Conservation (phyloP, 1,140 invertebrate genomes). For the Heliconius eleuchia region DNA sequence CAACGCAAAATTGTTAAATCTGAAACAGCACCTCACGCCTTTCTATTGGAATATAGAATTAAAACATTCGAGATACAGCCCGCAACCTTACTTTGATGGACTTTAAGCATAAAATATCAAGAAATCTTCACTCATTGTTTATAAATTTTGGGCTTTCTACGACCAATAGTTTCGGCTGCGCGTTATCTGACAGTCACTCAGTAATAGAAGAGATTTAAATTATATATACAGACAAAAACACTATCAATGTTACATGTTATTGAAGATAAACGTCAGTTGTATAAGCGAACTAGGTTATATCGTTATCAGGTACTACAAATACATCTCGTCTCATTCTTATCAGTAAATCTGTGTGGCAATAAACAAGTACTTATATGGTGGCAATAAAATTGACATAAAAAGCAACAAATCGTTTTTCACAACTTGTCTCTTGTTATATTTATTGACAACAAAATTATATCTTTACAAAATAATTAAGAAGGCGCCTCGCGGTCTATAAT, state of each 20-base stretch:
- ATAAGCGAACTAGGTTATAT: conserved; percentile 29
- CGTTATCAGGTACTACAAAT: conserved; percentile 28
- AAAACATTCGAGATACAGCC: too few relatives aligned
- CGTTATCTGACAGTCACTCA: background rate
- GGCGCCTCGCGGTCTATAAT: conserved; percentile 2
- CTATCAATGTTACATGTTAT: background rate
- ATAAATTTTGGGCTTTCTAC: background rate
- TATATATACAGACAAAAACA: background rate
- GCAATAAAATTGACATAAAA: conserved; percentile 5
- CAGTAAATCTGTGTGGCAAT: conserved; percentile 26
- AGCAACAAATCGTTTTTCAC: conserved; percentile 7
- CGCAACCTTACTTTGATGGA: too few relatives aligned
- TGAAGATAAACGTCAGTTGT: background rate
- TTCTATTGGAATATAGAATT: too few relatives aligned
- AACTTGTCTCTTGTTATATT: background rate
- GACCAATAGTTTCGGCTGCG: background rate
- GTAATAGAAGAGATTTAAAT: background rate
- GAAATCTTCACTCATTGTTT: too few relatives aligned
- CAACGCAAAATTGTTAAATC: too few relatives aligned
- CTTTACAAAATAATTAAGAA: background rate
- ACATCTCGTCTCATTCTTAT: conserved; percentile 30
- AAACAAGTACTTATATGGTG: conserved; percentile 6
- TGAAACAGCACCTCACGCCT: too few relatives aligned
- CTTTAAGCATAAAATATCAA: too few relatives aligned
- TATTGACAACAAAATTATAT: background rate